Evolutionary conservation across 1,140 invertebrate genomes (phyloP).

Genomic region (Acyrthosiphon pisum): DNA sequence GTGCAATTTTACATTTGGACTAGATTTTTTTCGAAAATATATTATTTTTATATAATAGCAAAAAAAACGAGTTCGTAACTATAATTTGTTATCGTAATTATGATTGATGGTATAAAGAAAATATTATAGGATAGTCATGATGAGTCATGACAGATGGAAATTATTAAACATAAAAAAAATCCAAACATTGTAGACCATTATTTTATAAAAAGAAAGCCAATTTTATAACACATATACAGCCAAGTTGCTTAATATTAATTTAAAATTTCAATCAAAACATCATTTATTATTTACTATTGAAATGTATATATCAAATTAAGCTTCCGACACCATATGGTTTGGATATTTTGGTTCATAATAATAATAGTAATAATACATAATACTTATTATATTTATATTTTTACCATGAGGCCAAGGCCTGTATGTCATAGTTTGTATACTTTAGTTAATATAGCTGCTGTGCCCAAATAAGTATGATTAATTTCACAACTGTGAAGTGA

Average conservation of each 20-base stretch:
- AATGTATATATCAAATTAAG: neutral
- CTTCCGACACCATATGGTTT: neutral
- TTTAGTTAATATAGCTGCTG: neutral
- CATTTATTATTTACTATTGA: neutral
- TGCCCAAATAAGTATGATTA: constrained; percentile 20
- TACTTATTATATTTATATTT: neutral
- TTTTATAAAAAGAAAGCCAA: neutral
- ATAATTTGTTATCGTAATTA: neutral
- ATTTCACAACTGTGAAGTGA: neutral
- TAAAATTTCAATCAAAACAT: neutral
- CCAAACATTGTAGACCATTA: neutral
- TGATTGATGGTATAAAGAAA: constrained; percentile 18
- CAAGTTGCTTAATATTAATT: neutral
- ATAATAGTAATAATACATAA: neutral
- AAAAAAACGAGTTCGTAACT: neutral
- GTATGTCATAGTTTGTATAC: neutral
- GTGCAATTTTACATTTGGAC: constrained; percentile 9
- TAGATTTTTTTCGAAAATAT: neutral
- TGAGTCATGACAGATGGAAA: neutral
- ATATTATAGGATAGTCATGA: neutral
- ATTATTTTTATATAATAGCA: neutral
- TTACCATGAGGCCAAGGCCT: neutral
- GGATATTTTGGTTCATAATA: neutral
- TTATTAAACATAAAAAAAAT: neutral
- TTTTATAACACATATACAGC: neutral